Percentiles rank a stretch among this genome's conserved stretches.
These are phyloP conservation scores for Spatulosminthurus flaviceps DNA, from an alignment of 2,888 invertebrate species.

Conservation along the genomic window DNA sequence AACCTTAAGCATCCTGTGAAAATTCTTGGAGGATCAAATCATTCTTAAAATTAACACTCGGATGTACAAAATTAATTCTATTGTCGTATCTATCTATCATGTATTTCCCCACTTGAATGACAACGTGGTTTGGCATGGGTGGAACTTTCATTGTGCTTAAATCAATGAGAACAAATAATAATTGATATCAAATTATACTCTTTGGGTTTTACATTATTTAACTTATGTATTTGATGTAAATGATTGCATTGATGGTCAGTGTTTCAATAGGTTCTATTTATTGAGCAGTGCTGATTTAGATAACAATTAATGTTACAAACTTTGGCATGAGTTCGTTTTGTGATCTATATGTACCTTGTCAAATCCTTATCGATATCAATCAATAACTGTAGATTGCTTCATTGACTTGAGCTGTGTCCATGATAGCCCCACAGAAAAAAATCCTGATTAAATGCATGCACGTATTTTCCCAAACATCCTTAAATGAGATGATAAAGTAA, in stretches of 20 bases:
- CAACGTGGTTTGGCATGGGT: not conserved
- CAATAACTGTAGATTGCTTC: not conserved
- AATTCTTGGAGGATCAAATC: slow-evolving; percentile 34
- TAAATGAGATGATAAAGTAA: not conserved
- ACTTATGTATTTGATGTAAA: no score
- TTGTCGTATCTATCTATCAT: not conserved
- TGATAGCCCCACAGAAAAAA: not conserved
- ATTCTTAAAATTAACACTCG: not conserved
- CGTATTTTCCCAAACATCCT: not conserved
- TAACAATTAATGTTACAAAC: no score
- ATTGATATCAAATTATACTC: not conserved
- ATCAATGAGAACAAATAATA: not conserved
- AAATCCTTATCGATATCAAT: not conserved
- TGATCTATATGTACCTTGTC: no score
- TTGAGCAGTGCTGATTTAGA: no score
- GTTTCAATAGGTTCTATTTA: no score
- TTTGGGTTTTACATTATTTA: no score
- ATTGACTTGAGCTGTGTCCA: not conserved
- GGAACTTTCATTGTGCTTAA: not conserved
- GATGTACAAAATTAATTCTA: not conserved
- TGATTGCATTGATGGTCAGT: no score
- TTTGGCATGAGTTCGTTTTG: no score
- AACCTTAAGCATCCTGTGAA: no score
- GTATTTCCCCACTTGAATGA: slow-evolving; percentile 11
- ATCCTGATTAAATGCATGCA: not conserved